These are phyloP conservation scores for Himalopsyche anomala DNA, from an alignment of 2,888 invertebrate species.

Conservation along the genomic window DNA sequence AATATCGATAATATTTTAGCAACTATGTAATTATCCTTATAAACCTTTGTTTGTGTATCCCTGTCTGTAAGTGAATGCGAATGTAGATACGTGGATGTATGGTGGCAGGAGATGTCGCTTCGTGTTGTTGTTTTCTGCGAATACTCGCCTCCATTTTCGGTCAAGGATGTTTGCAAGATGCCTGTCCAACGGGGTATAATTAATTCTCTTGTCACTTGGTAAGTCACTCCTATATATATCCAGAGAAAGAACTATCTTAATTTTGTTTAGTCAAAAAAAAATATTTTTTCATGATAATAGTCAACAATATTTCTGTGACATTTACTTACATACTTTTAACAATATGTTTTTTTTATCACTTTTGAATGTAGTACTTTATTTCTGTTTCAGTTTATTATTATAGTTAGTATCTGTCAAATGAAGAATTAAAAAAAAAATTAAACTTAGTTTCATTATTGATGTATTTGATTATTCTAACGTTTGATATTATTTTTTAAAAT, in stretches of 20 bases:
- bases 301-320: too few relatives aligned
- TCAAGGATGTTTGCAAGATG: conserved; percentile 31
- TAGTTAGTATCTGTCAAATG: too few relatives aligned
- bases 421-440: too few relatives aligned
- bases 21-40: too few relatives aligned
- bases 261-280: background rate
- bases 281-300: background rate
- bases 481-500: too few relatives aligned
- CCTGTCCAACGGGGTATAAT: conserved; percentile 44
- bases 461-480: too few relatives aligned
- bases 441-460: too few relatives aligned
- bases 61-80: background rate
- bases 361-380: too few relatives aligned
- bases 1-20: too few relatives aligned
- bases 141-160: conserved; percentile 11
- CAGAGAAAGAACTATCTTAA: background rate
- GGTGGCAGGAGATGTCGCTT: background rate
- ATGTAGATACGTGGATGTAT: background rate
- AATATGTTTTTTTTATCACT: too few relatives aligned
- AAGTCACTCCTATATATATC: conserved; percentile 35
- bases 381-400: too few relatives aligned
- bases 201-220: conserved; percentile 44
- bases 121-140: conserved; percentile 1
- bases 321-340: too few relatives aligned
- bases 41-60: background rate